phyloP scores from a whole-genome alignment of 92 coral and sea anemone species.

The Paramuricea clavata region DNA sequence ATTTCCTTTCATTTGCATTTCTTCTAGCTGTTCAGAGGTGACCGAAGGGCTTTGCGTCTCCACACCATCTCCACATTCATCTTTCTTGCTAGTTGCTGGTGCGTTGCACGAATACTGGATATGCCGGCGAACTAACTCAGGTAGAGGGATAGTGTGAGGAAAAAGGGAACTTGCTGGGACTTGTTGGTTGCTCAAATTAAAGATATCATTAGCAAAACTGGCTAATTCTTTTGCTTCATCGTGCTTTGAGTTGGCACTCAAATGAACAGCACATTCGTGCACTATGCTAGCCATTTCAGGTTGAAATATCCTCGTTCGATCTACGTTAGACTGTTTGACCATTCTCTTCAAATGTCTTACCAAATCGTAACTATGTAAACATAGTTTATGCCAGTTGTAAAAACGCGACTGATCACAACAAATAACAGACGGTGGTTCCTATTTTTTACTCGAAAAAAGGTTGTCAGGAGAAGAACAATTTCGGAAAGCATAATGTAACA shows the following conservation, averaged over 20 bases:
- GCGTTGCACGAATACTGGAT: slow-evolving; percentile 41
- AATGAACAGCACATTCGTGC: slow-evolving; percentile 46
- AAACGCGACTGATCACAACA: not conserved
- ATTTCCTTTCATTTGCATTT: slow-evolving; percentile 48
- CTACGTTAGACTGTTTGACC: not conserved
- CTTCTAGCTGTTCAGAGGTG: not conserved
- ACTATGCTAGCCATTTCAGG: slow-evolving; percentile 39
- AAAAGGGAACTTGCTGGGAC: not conserved
- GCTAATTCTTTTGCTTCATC: slow-evolving; percentile 40
- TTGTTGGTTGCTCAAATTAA: not conserved
- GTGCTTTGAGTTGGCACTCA: slow-evolving; percentile 26
- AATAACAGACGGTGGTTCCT: not conserved
- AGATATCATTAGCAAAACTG: slow-evolving; percentile 22
- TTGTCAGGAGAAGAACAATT: slow-evolving; percentile 26
- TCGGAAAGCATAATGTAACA: slow-evolving; percentile 70
- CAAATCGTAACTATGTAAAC: not conserved
- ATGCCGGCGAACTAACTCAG: slow-evolving; percentile 30
- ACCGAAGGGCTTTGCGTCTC: not conserved
- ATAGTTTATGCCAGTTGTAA: slow-evolving; percentile 13
- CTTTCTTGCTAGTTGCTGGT: slow-evolving; percentile 1
- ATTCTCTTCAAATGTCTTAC: not conserved
- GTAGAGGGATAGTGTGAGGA: slow-evolving; percentile 43
- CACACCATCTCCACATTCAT: not conserved
- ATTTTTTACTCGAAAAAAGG: not conserved
- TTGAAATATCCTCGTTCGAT: not conserved